Conservation (phyloP, 2,888 invertebrate species). For the Campopleginae sp. region DNA sequence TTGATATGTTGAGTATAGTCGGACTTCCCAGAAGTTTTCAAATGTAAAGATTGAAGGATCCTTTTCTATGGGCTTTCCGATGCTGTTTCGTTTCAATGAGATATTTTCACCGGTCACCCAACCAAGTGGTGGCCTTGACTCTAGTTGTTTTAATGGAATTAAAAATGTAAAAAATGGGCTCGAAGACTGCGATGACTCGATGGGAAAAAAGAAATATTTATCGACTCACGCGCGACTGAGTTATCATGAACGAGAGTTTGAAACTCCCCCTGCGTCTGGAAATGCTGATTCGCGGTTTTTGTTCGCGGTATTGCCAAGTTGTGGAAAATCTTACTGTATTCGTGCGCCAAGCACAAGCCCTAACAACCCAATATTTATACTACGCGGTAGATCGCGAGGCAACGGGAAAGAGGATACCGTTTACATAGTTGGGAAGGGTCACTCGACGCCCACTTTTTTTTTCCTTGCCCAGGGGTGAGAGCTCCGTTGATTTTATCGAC, state of each 20-base stretch:
- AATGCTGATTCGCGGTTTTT: neutral
- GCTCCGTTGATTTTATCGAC: constrained; percentile 15
- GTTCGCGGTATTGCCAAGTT: neutral
- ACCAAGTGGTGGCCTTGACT: neutral
- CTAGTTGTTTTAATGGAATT: neutral
- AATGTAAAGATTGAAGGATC: neutral
- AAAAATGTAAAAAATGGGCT: neutral
- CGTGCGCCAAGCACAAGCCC: neutral
- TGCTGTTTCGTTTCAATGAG: neutral
- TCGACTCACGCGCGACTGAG: neutral
- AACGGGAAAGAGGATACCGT: neutral
- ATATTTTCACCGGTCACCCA: neutral
- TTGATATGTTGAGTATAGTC: constrained; percentile 1
- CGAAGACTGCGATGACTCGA: neutral
- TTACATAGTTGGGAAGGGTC: constrained; percentile 35
- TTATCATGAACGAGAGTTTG: too few species aligned
- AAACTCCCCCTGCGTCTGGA: too few species aligned
- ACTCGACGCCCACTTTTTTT: constrained; percentile 4
- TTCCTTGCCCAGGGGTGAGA: neutral
- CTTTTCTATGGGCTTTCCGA: neutral
- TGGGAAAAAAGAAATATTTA: neutral
- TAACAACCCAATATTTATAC: constrained; percentile 11
- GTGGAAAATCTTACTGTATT: neutral
- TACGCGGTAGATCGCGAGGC: neutral
- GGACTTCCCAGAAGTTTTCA: neutral